Conservation (phyloP, 2,113 vertebrate genomes). For the Saccopteryx bilineata region DNA sequence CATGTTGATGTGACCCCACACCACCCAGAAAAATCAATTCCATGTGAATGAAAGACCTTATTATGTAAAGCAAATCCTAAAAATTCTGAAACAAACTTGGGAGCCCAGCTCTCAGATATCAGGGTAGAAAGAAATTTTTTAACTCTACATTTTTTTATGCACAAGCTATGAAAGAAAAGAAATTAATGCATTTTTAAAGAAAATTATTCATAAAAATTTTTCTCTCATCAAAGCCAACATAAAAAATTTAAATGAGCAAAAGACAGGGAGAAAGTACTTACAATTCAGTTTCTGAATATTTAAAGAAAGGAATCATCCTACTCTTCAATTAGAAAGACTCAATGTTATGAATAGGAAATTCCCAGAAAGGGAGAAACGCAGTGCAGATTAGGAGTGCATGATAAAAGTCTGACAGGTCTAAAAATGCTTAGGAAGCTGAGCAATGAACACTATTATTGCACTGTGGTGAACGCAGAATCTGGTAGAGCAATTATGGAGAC, state of each 20-base stretch:
- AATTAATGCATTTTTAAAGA: neutral
- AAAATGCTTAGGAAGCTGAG: neutral
- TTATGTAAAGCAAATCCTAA: neutral
- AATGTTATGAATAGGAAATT: constrained; percentile 25
- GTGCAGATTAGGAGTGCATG: neutral
- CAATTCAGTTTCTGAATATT: neutral
- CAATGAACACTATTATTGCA: neutral
- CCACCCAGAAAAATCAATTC: neutral
- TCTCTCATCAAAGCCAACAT: neutral
- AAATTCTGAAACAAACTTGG: neutral
- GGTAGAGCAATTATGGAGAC: neutral
- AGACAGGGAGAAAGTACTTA: neutral
- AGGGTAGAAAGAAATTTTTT: neutral
- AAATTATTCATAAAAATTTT: constrained; percentile 51
- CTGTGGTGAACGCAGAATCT: neutral
- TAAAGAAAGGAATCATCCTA: constrained; percentile 13
- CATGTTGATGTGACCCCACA: neutral
- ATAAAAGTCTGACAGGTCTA: neutral
- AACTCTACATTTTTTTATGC: neutral
- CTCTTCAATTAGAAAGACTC: constrained; percentile 56
- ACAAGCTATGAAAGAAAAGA: neutral
- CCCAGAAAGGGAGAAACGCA: neutral
- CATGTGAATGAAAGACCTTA: neutral
- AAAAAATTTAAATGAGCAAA: constrained; percentile 2
- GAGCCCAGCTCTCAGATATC: neutral